Percentiles rank a stretch among this genome's conserved stretches.
Evolutionary conservation across 2,888 invertebrate species (phyloP).

Genomic region (Seira musarum): DNA sequence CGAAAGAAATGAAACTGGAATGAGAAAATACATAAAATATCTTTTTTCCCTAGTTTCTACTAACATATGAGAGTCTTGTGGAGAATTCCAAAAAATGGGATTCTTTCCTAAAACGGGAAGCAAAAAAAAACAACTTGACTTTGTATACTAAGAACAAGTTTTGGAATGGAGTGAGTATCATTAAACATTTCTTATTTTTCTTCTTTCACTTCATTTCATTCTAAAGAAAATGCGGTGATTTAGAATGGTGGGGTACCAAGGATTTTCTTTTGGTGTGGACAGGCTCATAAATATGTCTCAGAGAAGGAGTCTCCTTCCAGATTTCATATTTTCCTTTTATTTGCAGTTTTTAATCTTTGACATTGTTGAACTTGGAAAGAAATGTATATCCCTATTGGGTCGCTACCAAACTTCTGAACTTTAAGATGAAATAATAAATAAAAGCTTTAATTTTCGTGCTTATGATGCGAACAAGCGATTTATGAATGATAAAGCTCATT

Average conservation of each 20-base stretch:
- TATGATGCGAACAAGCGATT: too few relatives aligned
- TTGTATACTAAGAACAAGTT: too few relatives aligned
- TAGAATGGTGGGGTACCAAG: too few relatives aligned
- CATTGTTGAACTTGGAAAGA: slow-evolving; percentile 15
- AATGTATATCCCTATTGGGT: too few relatives aligned
- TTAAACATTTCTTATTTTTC: slow-evolving; percentile 8
- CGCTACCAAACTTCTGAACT: too few relatives aligned
- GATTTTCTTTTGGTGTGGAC: slow-evolving; percentile 32
- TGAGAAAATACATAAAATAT: slow-evolving; percentile 16
- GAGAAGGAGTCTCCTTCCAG: slow-evolving; percentile 4
- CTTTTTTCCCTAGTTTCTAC: not conserved
- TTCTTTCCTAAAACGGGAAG: too few relatives aligned
- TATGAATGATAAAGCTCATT: too few relatives aligned
- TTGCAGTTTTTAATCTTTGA: slow-evolving; percentile 15
- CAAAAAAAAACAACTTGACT: too few relatives aligned
- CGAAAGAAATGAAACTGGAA: too few relatives aligned
- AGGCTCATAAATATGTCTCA: slow-evolving; percentile 44
- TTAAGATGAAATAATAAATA: too few relatives aligned
- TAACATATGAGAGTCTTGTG: not conserved
- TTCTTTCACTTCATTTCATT: slow-evolving; percentile 11
- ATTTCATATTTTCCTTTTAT: slow-evolving; percentile 22
- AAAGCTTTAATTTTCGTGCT: too few relatives aligned
- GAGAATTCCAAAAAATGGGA: too few relatives aligned
- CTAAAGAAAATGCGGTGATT: slow-evolving; percentile 21
- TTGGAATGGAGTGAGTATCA: not conserved